Base-by-base conservation (phyloP, 2,888 invertebrate genomes). In the Zeuzera pyrina region DNA sequence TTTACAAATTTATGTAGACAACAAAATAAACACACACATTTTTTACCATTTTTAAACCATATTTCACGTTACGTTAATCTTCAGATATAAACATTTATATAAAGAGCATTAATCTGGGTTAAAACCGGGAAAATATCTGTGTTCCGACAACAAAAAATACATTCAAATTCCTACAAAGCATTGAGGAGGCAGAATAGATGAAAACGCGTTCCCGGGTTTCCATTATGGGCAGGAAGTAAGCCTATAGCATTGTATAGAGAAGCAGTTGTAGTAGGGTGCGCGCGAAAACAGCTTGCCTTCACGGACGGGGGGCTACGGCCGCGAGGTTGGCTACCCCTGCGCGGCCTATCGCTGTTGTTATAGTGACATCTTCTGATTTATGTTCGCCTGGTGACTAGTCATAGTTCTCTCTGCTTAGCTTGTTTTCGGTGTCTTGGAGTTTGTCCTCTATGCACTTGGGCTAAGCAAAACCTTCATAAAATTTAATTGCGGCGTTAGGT, bases 361-460 rank as follows among this genome's bases (percentile, higher is more conserved):
- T 67, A 64, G 61, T 57, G 60, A 74, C 74, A 49, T 56, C 49
- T 47, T 53, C 53, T 68, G 69, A 69, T 71, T 74, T 68, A 70
- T 77, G 62, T 49, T 48, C 43, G 56, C 65, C 61, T 65, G 50
- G 69, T 71, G 61, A 64, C 62, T 63, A 42, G 44, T 36, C 46
- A 35, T 25, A 42, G 35, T 31, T 37, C 37, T 38, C 38, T 33
- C 37, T 41, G 29, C 29, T 38, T 38, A 19, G 34, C n/a, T 31
- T 38, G 29, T 34, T 29, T 28, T 30, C 22, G 25, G 32, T n/a
- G n/a, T n/a, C n/a, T n/a, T n/a, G n/a, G n/a, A n/a, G n/a, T n/a
- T n/a, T n/a, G n/a, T n/a, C n/a, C n/a, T n/a, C n/a, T n/a, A n/a
- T n/a, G n/a, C n/a, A n/a, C n/a, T n/a, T n/a, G n/a, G n/a, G n/a